Evolutionary conservation across 2,888 invertebrate genomes (phyloP), one percentile per base, ranked within the genome.

Genomic region (Melanargia galathea): DNA sequence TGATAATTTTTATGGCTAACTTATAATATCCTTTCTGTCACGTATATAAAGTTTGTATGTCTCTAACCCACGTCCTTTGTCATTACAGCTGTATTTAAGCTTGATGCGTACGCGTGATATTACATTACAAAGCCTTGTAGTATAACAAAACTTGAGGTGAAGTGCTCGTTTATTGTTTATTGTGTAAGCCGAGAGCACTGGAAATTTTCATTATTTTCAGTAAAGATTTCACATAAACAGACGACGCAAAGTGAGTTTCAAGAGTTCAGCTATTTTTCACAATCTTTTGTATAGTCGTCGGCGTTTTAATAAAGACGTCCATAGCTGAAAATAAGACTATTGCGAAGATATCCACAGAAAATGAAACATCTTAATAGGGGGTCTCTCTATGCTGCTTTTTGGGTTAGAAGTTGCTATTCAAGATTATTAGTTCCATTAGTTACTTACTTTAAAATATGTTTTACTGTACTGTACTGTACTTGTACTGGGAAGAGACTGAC

Each of bases 191-290:
- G 20, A 52, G 52, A 18, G 5, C 0, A 35, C 52, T 33, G 75
- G 75, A 75, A 20, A 13, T 52, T 46, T 11, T 33, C 51, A n/a
- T 20, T 20, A 18, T 52, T 52, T 49, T 52, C 7, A 52, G 35
- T 52, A 49, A 26, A 49, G 22, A 24, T 46, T 22, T 46, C 2
- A 46, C 5, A 22, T 22, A 46, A 22, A 22, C 11, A 22, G 0
- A 45, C 10, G 10, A 45, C 10, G 10, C 18, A 10, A 20, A 18
- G 2, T 45, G 45, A 18, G 10, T 20, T 20, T 13, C 13, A 13
- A 35, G 13, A 3, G 2, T 13, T 30, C 8, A 30, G 2, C 8
- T 30, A 30, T 3, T 30, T 30, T 30, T 30, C 6, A 30, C 5
- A 30, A 30, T 8, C 30, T 30, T 30, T 30, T n/a, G n/a, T n/a